A percentile compares a stretch with the other conserved stretches of the same genome.
phyloP scores from a whole-genome alignment of 2,113 vertebrate genomes.

The Mus spicilegus region DNA sequence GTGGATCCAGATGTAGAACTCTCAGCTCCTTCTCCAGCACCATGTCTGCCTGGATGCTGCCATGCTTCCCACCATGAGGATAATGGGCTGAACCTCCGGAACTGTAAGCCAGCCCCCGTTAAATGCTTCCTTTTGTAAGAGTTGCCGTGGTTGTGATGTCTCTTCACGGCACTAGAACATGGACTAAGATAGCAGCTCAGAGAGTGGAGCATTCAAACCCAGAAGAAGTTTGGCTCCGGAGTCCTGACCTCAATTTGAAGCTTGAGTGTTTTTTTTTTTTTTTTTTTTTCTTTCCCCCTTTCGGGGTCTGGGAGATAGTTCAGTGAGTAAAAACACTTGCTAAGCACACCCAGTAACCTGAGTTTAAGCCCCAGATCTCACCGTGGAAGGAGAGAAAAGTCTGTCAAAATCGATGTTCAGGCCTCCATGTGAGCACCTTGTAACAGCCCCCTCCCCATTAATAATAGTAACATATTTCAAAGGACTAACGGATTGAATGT shows the following conservation, averaged over 20 bases:
- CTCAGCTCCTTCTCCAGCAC: background rate
- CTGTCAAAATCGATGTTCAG: background rate
- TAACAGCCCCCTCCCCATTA: background rate
- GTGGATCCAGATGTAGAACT: background rate
- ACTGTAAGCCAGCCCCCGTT: background rate
- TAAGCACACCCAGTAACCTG: too few relatives aligned
- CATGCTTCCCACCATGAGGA: background rate
- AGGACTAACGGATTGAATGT: background rate
- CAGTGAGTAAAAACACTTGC: too few relatives aligned
- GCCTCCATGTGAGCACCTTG: background rate
- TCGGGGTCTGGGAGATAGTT: background rate
- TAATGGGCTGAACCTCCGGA: background rate
- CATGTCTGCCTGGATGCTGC: background rate
- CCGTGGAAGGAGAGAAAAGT: background rate
- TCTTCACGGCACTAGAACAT: background rate
- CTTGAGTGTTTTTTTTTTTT: too few relatives aligned
- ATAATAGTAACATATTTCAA: background rate
- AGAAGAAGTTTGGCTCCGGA: background rate
- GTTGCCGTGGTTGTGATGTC: background rate
- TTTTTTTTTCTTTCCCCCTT: background rate
- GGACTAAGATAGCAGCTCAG: background rate
- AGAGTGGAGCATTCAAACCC: background rate
- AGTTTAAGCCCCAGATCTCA: background rate
- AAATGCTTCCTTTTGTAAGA: background rate
- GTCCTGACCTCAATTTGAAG: background rate